Evolutionary conservation across 2,888 invertebrate species (phyloP).

Genomic region (Chironomus tentans): DNA sequence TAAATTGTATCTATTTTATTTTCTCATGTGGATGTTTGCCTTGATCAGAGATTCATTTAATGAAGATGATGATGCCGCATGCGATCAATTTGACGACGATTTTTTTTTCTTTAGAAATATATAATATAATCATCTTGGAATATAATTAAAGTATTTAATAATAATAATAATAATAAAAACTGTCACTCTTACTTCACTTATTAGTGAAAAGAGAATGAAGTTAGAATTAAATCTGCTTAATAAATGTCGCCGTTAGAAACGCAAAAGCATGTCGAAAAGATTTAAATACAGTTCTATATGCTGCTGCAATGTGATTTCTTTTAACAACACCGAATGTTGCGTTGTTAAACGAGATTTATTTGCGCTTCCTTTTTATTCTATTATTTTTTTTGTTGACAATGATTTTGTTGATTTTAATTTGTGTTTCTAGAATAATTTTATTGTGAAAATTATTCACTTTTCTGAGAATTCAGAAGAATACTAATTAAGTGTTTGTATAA

Average conservation of each 20-base stretch:
- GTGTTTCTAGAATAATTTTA: too few relatives aligned
- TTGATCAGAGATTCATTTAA: not conserved
- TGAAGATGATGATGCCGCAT: not conserved
- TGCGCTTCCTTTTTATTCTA: not conserved
- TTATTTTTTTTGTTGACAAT: too few relatives aligned
- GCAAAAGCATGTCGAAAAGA: not conserved
- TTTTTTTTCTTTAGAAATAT: too few relatives aligned
- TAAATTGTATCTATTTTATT: not conserved
- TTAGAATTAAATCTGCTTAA: not conserved
- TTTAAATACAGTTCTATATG: not conserved
- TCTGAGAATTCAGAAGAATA: too few relatives aligned
- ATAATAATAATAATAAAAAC: too few relatives aligned
- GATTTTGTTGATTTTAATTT: too few relatives aligned
- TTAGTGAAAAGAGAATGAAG: not conserved
- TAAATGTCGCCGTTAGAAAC: slow-evolving; percentile 3
- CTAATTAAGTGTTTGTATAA: too few relatives aligned
- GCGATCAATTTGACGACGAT: not conserved
- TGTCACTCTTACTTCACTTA: too few relatives aligned
- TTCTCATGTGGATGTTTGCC: not conserved
- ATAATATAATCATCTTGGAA: too few relatives aligned
- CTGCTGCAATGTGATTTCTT: not conserved
- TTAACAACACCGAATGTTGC: not conserved
- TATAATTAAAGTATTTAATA: too few relatives aligned
- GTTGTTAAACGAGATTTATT: not conserved
- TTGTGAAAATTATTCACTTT: too few relatives aligned